Conservation (phyloP, 2,888 invertebrate species). For the Ennomos quercinarius region DNA sequence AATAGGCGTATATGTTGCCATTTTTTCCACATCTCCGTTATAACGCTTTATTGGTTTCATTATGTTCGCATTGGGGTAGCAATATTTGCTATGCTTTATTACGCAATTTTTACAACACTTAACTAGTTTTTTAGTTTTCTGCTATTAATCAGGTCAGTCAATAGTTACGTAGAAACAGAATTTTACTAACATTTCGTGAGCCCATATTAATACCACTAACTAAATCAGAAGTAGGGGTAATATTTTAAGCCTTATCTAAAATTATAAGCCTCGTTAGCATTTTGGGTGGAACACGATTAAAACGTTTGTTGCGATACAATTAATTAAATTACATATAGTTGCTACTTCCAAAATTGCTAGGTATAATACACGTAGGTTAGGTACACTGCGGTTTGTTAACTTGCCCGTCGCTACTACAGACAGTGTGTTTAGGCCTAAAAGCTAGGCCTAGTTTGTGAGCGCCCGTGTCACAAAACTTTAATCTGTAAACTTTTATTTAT, state of each 20-base stretch:
- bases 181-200: slow-evolving; percentile 30
- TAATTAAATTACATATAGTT: slow-evolving; percentile 45
- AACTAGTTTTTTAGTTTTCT: slow-evolving; percentile 30
- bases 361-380: slow-evolving; percentile 11
- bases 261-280: slow-evolving; percentile 36
- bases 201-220: slow-evolving; percentile 27
- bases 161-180: slow-evolving; percentile 19
- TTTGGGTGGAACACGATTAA: slow-evolving; percentile 42
- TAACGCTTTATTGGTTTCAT: slow-evolving; percentile 72
- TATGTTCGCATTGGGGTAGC: slow-evolving; percentile 62
- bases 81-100: slow-evolving; percentile 28
- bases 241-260: slow-evolving; percentile 37
- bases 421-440: slow-evolving; percentile 54
- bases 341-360: slow-evolving; percentile 14
- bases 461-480: slow-evolving; percentile 18
- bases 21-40: slow-evolving; percentile 66
- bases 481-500: slow-evolving; percentile 18
- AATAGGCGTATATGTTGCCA: slow-evolving; percentile 64
- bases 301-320: slow-evolving; percentile 43
- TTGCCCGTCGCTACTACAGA: slow-evolving; percentile 43
- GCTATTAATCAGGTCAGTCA: slow-evolving; percentile 30
- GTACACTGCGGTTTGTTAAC: slow-evolving; percentile 19
- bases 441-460: slow-evolving; percentile 41
- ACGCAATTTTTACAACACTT: slow-evolving; percentile 32
- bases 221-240: slow-evolving; percentile 32